Base-by-base conservation (phyloP, 2,797 vertebrate species). In the Limnodromus scolopaceus region DNA sequence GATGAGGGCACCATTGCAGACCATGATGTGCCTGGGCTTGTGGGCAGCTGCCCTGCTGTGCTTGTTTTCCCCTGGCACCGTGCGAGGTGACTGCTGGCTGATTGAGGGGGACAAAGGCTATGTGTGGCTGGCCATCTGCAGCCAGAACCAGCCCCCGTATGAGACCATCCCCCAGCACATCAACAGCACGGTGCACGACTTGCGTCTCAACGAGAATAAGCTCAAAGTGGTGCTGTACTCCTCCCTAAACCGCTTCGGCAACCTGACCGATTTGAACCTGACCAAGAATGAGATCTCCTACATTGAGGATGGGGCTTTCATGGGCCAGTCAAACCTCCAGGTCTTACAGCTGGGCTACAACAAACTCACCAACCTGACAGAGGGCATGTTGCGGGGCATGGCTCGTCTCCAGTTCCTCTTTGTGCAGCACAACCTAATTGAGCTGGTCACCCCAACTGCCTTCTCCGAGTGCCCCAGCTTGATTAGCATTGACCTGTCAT, bases 31-130 rank as follows among this genome's bases (percentile, higher is more conserved):
- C 93, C 97, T 99, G 96, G 98, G 98, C 77, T 90, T 98, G 88
- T 98, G 98, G 57, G 97, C 97, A 17, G 97, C 93, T 4, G 96
- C 95, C 32, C 96, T 98, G 91, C 97, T 98, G 92, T 98, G 97
- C 54, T 89, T 98, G 77, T 97, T 98, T 96, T 92, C 90, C 89
- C 98, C 98, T 1, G 97, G 96, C 30, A 60, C 89, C 0, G 99
- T 98, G 90, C 97, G 81, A 5, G 98, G 98, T 16, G 99, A 99
- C 98, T 99, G 99, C 97, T 99, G 99, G 99, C 98, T 99, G 87
- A 99, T 99, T 10, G 99, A 99, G 93, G 99, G 99, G 23, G 99
- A 99, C 97, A 99, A 99, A 97, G 99, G 99, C 75, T 99, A 99
- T 4, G 99, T 99, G 93, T 99, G 99, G 99, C 97, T 99, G 97